A percentile compares a stretch with the other conserved stretches of the same genome.
phyloP scores from a whole-genome alignment of 2,797 vertebrate genomes.

The Crenuchus spilurus region DNA sequence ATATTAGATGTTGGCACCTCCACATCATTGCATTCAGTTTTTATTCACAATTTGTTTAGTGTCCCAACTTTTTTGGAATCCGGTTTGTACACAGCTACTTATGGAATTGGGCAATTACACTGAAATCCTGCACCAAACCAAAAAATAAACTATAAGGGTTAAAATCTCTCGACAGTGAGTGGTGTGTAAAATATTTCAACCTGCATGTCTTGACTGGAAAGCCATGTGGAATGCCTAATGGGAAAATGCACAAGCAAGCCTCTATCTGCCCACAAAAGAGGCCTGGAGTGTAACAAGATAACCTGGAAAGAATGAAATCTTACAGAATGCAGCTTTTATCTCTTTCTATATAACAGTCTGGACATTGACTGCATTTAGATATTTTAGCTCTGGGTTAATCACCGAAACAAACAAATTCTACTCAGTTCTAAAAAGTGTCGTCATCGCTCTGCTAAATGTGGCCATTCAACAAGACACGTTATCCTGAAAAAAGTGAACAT shows the following conservation, averaged over 20 bases:
- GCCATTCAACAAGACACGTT: conserved; percentile 71
- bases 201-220: conserved; percentile 5
- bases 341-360: background rate
- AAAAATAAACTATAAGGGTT: background rate
- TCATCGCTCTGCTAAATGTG: conserved; percentile 82
- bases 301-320: background rate
- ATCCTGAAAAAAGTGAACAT: conserved; percentile 32
- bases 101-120: too few relatives aligned
- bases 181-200: background rate
- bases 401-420: conserved; percentile 33
- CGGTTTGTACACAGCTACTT: too few relatives aligned
- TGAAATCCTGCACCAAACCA: background rate
- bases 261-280: background rate
- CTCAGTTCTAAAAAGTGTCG: conserved; percentile 78
- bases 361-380: conserved; percentile 16
- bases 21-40: too few relatives aligned
- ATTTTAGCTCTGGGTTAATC: background rate
- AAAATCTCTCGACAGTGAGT: background rate
- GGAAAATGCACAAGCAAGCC: background rate
- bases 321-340: background rate
- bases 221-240: background rate
- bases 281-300: background rate
- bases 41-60: too few relatives aligned
- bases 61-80: too few relatives aligned
- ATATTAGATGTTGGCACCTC: too few relatives aligned